Percentiles rank a stretch among this genome's conserved stretches.
Evolutionary conservation across 2,797 vertebrate genomes (phyloP).

Genomic region (Sebastes minor): DNA sequence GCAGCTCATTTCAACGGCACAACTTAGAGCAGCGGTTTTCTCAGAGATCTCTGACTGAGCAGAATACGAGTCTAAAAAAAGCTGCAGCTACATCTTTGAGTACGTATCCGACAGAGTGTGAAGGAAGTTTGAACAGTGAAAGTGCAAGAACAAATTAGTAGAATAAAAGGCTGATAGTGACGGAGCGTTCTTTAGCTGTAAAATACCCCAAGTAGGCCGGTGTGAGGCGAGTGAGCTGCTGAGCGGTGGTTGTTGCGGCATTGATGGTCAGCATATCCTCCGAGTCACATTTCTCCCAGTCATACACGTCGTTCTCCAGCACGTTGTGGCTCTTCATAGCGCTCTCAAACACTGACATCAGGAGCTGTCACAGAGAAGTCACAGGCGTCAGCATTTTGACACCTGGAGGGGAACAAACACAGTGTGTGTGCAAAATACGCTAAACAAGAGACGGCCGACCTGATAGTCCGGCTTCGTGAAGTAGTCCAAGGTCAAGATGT

Average conservation of each 20-base stretch:
- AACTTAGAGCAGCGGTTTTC: conserved; percentile 50
- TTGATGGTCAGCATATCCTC: conserved; percentile 90
- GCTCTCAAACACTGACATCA: conserved; percentile 94
- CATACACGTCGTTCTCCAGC: conserved; percentile 93
- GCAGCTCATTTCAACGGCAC: conserved; percentile 38
- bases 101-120: conserved; percentile 3
- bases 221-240: conserved; percentile 92
- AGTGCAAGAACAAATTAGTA: not conserved
- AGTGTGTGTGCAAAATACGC: not conserved
- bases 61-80: conserved; percentile 42
- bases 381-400: conserved; percentile 36
- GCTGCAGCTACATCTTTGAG: conserved; percentile 6
- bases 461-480: conserved; percentile 97
- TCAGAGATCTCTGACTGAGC: conserved; percentile 50
- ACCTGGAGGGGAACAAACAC: conserved; percentile 1
- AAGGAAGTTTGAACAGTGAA: conserved; percentile 3
- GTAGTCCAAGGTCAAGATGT: conserved; percentile 94
- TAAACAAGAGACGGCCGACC: conserved; percentile 75
- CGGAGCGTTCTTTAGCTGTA: not conserved
- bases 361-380: conserved; percentile 82
- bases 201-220: conserved; percentile 90
- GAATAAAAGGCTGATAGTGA: not conserved
- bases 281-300: conserved; percentile 95
- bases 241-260: conserved; percentile 89
- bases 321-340: conserved; percentile 93